Base-by-base conservation (phyloP, 2,888 invertebrate species). In the Loripinus fragilis region DNA sequence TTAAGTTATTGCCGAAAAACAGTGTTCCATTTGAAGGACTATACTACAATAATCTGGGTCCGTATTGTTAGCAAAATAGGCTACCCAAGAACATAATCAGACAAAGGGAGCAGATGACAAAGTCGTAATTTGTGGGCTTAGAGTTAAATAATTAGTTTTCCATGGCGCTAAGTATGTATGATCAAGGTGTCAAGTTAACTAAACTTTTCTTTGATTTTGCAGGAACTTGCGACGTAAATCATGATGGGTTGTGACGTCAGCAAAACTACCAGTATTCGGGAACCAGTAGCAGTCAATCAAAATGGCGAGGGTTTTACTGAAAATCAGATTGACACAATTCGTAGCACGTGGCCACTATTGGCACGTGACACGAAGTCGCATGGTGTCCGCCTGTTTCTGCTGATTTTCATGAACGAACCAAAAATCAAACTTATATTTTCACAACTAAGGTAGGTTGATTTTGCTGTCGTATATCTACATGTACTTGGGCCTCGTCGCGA, bases 341-440 rank as follows among this genome's bases (percentile, higher is more conserved):
- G 87, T 28, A 90, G 90, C 79, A 91, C 91, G 15, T 91, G 91
- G 90, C 91, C 90, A 0, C 55, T 91, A 17, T 64, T 91, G 52
- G 84, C 89, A 50, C 74, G 78, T 41, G 86, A 90, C 41, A 74
- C 78, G 65, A 67, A 76, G 35, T 69, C 74, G 15, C 87, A 86
- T n/a, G 91, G 89, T 8, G 74, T 78, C 15, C 85, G 87, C n/a
- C 85, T 91, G 10, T 90, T 90, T 76, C 70, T 82, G 0, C 72
- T 87, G 17, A 87, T 89, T 35, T 90, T 91, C 71, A 76, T 85
- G 28, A 87, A 86, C 35, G 87, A 87, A 30, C 90, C 91, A 8
- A 81, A 80, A 30, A 76, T 89, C 10, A 87, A 87, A 72, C 60
- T 71, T 3, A 71, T 89, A 10, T 91, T 91, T 64, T 76, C 79